Base-by-base conservation (phyloP, 2,888 invertebrate genomes). In the Gnatocerus cornutus region DNA sequence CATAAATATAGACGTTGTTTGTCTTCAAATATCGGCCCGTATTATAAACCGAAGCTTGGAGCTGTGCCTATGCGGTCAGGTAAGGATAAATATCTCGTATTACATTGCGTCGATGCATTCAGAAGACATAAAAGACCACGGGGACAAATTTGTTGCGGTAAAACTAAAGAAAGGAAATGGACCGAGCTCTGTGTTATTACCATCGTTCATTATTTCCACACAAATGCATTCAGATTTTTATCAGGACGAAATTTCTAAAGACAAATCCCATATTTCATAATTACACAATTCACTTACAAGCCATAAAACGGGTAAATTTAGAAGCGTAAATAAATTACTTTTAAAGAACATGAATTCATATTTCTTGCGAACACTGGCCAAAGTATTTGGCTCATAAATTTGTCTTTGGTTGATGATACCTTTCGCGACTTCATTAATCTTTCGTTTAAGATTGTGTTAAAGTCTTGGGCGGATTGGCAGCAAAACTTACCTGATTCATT, bases 1-100 rank as follows among this genome's bases (percentile, higher is more conserved):
- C 84, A 84, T 83, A 84, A 84, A 84, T 84, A 83, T 84, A 82
- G 80, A 78, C 76, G 80, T 77, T 81, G 82, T 84, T 83, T 83
- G 83, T 84, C 83, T 84, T 81, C 62, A 75, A 79, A 80, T 79
- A 81, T 82, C 78, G 77, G 78, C 74, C 78, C 74, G 78, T 74
- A 81, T 81, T 81, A 79, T 79, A 73, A 39, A 67, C 61, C 59
- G 77, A 76, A 76, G 79, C 76, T 80, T 80, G 80, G 79, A 81
- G 78, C 76, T 71, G 76, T 81, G 81, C 81, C 81, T 81, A 81
- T 80, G 81, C 82, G 82, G 82, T 81, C 82, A 82, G 78, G 78
- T 78, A 76, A 72, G 76, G 70, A 79, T 79, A 82, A 83, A 82
- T 81, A 83, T 84, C 83, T 84, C 84, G 80, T 79, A 80, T 84